These are phyloP conservation scores for Lophotriccus pileatus DNA, from an alignment of 2,797 vertebrate species.

Conservation along the genomic window DNA sequence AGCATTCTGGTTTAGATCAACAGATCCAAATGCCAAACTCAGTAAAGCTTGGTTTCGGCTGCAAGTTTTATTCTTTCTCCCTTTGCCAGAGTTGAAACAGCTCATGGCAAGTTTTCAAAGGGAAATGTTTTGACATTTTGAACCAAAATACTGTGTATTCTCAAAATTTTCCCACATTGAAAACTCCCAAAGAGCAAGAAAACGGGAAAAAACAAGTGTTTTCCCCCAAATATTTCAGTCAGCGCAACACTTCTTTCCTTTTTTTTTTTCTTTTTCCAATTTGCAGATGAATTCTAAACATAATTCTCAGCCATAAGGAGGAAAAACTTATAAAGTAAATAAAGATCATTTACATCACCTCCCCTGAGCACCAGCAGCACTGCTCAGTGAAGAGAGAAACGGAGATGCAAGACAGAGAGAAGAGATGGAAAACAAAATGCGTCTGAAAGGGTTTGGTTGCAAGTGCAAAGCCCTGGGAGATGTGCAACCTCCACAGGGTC, in stretches of 20 bases:
- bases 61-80: background rate
- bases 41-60: background rate
- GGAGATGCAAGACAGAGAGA: accelerated
- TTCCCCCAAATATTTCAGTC: background rate
- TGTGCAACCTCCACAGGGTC: background rate
- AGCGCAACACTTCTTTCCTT: background rate
- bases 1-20: slow-evolving; percentile 18
- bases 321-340: background rate
- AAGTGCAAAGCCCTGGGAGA: background rate
- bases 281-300: background rate
- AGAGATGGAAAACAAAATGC: background rate
- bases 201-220: accelerated
- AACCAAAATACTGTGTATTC: background rate
- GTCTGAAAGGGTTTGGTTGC: background rate
- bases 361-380: background rate
- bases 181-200: background rate
- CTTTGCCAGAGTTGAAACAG: background rate
- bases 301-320: background rate
- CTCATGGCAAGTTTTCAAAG: background rate
- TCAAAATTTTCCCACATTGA: background rate
- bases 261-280: background rate
- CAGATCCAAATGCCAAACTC: slow-evolving; percentile 7
- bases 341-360: background rate
- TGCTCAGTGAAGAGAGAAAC: background rate
- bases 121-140: background rate